Percentiles rank a stretch among this genome's conserved stretches.
phyloP scores from a whole-genome alignment of 1,140 invertebrate genomes.

The Zophobas atratus region DNA sequence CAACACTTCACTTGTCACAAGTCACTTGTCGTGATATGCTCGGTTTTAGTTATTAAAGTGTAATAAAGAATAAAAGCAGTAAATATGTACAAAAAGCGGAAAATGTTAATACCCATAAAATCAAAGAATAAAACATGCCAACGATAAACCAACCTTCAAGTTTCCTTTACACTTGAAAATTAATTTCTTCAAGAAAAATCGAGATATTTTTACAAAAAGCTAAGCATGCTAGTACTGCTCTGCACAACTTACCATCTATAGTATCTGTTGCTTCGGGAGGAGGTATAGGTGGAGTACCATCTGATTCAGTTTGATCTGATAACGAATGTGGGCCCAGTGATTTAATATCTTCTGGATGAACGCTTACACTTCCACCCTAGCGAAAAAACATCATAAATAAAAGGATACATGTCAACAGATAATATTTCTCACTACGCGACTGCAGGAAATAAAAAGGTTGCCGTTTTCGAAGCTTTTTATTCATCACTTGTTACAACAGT shows the following conservation, averaged over 20 bases:
- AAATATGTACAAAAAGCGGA: conserved; percentile 41
- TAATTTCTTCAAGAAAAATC: conserved; percentile 2
- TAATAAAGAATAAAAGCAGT: conserved; percentile 27
- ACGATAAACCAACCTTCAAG: conserved; percentile 21
- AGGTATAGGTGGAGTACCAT: conserved; percentile 67
- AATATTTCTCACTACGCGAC: too few species aligned
- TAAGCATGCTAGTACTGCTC: conserved; percentile 35
- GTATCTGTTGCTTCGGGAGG: conserved; percentile 73
- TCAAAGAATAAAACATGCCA: conserved; percentile 17
- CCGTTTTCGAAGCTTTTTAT: background rate
- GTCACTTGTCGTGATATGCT: background rate
- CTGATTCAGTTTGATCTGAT: conserved; percentile 69
- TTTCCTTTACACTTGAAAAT: conserved; percentile 13
- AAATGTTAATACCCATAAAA: conserved; percentile 40
- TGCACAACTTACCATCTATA: conserved; percentile 73
- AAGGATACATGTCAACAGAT: too few species aligned
- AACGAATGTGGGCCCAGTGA: conserved; percentile 69
- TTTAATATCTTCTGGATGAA: conserved; percentile 65
- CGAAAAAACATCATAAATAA: conserved; percentile 32
- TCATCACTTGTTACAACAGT: too few species aligned
- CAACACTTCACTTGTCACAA: conserved; percentile 27
- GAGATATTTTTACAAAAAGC: conserved; percentile 26
- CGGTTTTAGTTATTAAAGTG: background rate
- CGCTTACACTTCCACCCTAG: conserved; percentile 67
- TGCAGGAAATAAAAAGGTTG: background rate